These are phyloP conservation scores for Misgurnus anguillicaudatus DNA, from an alignment of 2,113 vertebrate genomes.

Conservation along the genomic window DNA sequence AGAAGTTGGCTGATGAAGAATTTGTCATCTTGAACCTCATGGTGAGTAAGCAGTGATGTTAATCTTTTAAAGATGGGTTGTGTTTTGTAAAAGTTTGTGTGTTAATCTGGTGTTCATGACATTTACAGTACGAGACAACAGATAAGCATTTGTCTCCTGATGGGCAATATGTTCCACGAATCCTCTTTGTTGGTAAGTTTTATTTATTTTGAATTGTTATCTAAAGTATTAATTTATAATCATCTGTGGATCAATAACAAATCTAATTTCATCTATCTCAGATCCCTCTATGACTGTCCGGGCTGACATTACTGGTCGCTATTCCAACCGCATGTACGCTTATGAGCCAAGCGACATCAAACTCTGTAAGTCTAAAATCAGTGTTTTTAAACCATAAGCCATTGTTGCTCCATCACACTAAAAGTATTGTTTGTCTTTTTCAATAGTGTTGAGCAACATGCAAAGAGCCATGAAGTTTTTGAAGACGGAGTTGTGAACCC, in stretches of 20 bases:
- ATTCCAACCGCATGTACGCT: slow-evolving; percentile 90
- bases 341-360: slow-evolving; percentile 84
- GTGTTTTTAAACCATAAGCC: background rate
- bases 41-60: slow-evolving; percentile 74
- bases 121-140: slow-evolving; percentile 88
- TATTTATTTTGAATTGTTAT: background rate
- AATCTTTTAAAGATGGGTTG: background rate
- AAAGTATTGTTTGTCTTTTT: background rate
- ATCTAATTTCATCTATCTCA: slow-evolving; percentile 57
- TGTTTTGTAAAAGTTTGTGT: background rate
- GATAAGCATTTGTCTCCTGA: slow-evolving; percentile 94
- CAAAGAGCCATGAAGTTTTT: slow-evolving; percentile 73
- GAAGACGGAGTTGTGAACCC: slow-evolving; percentile 74
- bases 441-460: slow-evolving; percentile 74
- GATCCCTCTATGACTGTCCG: slow-evolving; percentile 95
- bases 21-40: slow-evolving; percentile 90
- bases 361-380: slow-evolving; percentile 78
- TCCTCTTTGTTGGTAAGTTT: slow-evolving; percentile 94
- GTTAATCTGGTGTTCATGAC: background rate
- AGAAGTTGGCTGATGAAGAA: slow-evolving; percentile 84
- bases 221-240: background rate
- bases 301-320: slow-evolving; percentile 90
- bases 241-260: no score
- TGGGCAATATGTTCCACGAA: slow-evolving; percentile 91
- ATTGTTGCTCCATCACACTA: background rate